Conservation (phyloP, 2,113 vertebrate species). For the Rhabdornis inornatus region DNA sequence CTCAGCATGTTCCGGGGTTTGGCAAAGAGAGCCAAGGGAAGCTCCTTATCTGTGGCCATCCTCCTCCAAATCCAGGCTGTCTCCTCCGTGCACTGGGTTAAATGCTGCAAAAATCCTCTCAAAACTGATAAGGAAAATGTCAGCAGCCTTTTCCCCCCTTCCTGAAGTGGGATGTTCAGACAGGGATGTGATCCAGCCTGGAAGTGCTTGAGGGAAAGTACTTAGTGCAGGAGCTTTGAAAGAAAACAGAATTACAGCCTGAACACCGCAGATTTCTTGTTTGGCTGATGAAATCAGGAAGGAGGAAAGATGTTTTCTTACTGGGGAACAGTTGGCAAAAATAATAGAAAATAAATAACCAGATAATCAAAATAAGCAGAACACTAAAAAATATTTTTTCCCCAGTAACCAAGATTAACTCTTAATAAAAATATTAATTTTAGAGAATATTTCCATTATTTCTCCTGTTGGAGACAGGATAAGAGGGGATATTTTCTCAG, state of each 20-base stretch:
- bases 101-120: conserved; percentile 24
- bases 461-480: not conserved
- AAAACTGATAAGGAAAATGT: conserved; percentile 37
- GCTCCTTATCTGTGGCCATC: conserved; percentile 33
- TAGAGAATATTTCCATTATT: not conserved
- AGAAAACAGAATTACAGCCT: not conserved
- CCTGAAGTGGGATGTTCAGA: not conserved
- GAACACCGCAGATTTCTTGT: not conserved
- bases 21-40: conserved; percentile 22
- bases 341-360: not conserved
- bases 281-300: not conserved
- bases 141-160: not conserved
- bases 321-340: not conserved
- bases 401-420: not conserved
- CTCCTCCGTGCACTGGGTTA: not conserved
- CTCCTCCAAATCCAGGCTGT: conserved; percentile 38
- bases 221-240: not conserved
- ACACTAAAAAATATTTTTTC: not conserved
- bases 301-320: not conserved
- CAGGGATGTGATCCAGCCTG: not conserved
- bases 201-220: conserved; percentile 9
- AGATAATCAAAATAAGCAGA: not conserved
- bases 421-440: not conserved
- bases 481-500: not conserved
- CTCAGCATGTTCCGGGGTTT: not conserved